These are phyloP conservation scores for Gnathonemus echidnorhynchus DNA, from an alignment of 2,113 vertebrate genomes.

Conservation along the genomic window DNA sequence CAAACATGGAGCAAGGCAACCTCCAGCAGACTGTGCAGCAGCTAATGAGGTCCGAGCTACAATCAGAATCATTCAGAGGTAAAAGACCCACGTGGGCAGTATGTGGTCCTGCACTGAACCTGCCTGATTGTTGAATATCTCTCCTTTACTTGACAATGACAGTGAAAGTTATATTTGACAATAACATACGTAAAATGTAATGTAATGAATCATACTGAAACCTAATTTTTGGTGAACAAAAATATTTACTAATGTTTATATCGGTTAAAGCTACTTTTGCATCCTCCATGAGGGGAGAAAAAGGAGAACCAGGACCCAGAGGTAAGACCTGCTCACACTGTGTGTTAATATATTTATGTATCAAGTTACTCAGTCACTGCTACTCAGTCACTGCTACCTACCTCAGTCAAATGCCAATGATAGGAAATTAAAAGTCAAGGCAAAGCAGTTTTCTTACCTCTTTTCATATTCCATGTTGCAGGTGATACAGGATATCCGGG, in stretches of 20 bases:
- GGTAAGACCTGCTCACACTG: slow-evolving; percentile 53
- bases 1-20: slow-evolving; percentile 12
- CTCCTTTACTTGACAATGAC: neutral
- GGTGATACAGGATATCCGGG: slow-evolving; percentile 44
- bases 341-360: neutral
- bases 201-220: neutral
- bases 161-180: neutral
- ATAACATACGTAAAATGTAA: neutral
- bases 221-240: neutral
- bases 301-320: slow-evolving; percentile 73
- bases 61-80: slow-evolving; percentile 59
- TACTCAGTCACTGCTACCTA: neutral
- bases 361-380: neutral
- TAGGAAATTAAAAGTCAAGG: neutral
- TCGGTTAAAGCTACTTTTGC: slow-evolving; percentile 40
- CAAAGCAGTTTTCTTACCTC: neutral
- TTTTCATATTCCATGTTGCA: slow-evolving; percentile 25
- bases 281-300: slow-evolving; percentile 64
- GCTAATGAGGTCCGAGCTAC: slow-evolving; percentile 49
- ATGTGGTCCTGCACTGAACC: neutral
- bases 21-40: slow-evolving; percentile 42
- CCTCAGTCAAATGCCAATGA: neutral
- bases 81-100: slow-evolving; percentile 10
- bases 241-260: neutral
- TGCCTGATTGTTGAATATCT: neutral